Evolutionary conservation across 2,113 vertebrate genomes (phyloP).

Genomic region (Gobius niger): DNA sequence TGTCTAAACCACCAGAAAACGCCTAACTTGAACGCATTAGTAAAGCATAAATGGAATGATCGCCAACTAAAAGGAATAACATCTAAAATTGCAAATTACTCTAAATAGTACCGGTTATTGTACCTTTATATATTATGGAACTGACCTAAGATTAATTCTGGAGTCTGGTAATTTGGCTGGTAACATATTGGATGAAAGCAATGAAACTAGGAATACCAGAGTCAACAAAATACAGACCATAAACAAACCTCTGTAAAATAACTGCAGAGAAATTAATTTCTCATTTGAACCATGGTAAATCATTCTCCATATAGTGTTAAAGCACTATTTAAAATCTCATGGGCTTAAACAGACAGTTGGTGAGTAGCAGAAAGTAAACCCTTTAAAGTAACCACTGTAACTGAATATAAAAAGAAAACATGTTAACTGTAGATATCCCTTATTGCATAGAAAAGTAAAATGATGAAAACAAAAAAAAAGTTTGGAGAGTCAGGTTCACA

Average conservation of each 20-base stretch:
- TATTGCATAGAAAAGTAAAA: conserved; percentile 20
- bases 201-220: background rate
- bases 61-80: too few species aligned
- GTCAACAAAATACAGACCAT: background rate
- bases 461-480: conserved; percentile 1
- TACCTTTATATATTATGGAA: too few species aligned
- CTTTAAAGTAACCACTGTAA: background rate
- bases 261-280: background rate
- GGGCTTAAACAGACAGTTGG: conserved; percentile 28
- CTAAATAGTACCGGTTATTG: too few species aligned
- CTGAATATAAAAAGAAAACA: background rate
- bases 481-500: background rate
- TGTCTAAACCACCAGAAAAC: too few species aligned
- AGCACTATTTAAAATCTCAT: background rate
- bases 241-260: background rate
- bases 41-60: too few species aligned
- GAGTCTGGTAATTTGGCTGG: too few species aligned
- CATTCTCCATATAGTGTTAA: background rate
- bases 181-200: too few species aligned
- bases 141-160: too few species aligned
- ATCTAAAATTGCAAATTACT: too few species aligned
- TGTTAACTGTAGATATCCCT: conserved; percentile 25
- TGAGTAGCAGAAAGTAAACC: conserved; percentile 2
- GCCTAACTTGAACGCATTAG: too few species aligned
- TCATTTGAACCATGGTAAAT: background rate